Percentiles rank a stretch among this genome's conserved stretches.
phyloP scores from a whole-genome alignment of 2,797 vertebrate genomes.

The Synaphobranchus kaupii region DNA sequence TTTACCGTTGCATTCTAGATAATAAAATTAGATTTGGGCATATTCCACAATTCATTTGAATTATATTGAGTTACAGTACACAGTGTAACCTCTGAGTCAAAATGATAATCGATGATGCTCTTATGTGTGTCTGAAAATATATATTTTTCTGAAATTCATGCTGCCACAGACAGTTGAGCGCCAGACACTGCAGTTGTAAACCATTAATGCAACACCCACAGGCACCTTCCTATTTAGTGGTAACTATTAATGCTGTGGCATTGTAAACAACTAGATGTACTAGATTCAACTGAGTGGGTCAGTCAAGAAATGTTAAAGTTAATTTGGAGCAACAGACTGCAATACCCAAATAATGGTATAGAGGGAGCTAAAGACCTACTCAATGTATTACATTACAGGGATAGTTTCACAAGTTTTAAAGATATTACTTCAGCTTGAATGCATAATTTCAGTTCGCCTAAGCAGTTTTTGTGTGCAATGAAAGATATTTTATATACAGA shows the following conservation, averaged over 20 bases:
- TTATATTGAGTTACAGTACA: neutral
- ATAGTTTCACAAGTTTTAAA: neutral
- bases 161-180: neutral
- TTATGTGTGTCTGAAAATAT: neutral
- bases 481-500: no score
- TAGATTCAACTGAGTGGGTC: neutral
- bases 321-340: neutral
- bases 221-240: neutral
- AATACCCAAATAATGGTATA: neutral
- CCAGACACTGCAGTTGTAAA: no score
- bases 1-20: neutral
- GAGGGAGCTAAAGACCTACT: conserved; percentile 2
- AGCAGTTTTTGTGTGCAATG: no score
- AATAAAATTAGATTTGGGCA: neutral
- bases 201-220: no score
- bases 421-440: no score
- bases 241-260: neutral
- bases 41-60: neutral
- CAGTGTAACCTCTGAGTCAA: neutral
- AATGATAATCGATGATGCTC: neutral
- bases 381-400: neutral
- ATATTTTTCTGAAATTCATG: neutral
- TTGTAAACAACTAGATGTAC: neutral
- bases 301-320: neutral
- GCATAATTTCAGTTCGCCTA: no score